phyloP scores from a whole-genome alignment of 2,113 vertebrate genomes.

The Cochlearius cochlearius region DNA sequence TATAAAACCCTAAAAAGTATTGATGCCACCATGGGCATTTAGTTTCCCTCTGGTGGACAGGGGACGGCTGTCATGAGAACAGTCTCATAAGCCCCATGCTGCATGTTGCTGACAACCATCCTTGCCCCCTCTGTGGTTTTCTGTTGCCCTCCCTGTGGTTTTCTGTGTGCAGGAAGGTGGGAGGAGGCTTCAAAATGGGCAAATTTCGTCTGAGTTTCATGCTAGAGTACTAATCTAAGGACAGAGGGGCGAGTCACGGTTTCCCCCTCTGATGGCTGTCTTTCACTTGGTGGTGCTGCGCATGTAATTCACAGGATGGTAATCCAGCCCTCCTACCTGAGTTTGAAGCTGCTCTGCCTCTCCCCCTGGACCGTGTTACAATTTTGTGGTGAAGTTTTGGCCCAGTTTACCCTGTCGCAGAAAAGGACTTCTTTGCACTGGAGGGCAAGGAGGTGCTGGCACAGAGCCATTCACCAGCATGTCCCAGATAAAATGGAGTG shows the following conservation, averaged over 20 bases:
- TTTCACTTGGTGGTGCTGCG: neutral
- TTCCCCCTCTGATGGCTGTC: neutral
- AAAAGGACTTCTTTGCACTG: neutral
- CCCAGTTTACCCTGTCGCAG: neutral
- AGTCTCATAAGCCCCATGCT: neutral
- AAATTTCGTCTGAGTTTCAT: neutral
- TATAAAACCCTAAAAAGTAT: neutral
- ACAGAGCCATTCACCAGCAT: neutral
- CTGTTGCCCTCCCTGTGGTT: neutral
- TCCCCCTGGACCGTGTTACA: rapidly evolving
- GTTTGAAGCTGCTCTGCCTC: neutral
- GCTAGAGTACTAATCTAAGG: neutral
- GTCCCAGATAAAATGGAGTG: neutral
- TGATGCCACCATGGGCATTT: neutral
- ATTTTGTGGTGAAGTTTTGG: neutral
- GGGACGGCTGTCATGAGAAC: neutral
- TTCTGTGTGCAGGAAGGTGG: neutral
- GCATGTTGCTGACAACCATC: neutral
- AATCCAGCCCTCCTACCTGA: neutral
- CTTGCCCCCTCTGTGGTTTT: neutral
- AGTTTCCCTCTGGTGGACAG: neutral
- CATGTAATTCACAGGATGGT: neutral
- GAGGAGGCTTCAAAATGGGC: neutral
- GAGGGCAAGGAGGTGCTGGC: neutral
- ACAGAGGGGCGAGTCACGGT: neutral